Conservation (phyloP, 2,888 invertebrate genomes). For the Pseudoips prasinana region DNA sequence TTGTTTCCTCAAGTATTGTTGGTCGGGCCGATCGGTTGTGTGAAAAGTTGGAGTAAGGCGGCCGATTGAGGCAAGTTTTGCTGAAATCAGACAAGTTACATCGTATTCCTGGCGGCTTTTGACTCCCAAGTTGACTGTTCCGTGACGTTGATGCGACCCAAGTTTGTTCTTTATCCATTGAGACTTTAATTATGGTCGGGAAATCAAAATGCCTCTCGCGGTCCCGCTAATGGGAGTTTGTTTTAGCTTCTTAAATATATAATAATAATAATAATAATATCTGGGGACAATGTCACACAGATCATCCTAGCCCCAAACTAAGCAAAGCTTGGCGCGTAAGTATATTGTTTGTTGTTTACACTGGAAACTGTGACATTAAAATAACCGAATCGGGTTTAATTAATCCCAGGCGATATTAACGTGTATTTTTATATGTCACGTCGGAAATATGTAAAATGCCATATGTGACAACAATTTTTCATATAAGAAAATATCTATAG, state of each 20-base stretch:
- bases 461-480: too few relatives aligned
- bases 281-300: too few relatives aligned
- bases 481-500: too few relatives aligned
- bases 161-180: slow-evolving; percentile 64
- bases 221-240: slow-evolving; percentile 22
- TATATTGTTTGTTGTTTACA: too few relatives aligned
- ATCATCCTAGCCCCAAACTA: too few relatives aligned
- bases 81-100: slow-evolving; percentile 69
- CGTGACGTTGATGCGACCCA: slow-evolving; percentile 66
- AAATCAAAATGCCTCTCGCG: slow-evolving; percentile 30
- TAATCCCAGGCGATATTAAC: too few relatives aligned
- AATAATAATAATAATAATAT: too few relatives aligned
- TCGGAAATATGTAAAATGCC: too few relatives aligned
- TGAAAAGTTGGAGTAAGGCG: slow-evolving; percentile 59
- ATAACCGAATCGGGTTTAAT: too few relatives aligned
- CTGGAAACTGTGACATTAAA: too few relatives aligned
- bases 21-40: slow-evolving; percentile 56
- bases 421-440: too few relatives aligned
- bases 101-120: slow-evolving; percentile 67
- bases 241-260: slow-evolving; percentile 11
- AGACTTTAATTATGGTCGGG: slow-evolving; percentile 56
- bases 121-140: slow-evolving; percentile 61
- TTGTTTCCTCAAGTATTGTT: slow-evolving; percentile 69
- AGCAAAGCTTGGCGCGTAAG: too few relatives aligned
- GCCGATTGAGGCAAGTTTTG: slow-evolving; percentile 64